Evolutionary conservation across 2,113 vertebrate genomes (phyloP).

Genomic region (Hiodon alosoides): DNA sequence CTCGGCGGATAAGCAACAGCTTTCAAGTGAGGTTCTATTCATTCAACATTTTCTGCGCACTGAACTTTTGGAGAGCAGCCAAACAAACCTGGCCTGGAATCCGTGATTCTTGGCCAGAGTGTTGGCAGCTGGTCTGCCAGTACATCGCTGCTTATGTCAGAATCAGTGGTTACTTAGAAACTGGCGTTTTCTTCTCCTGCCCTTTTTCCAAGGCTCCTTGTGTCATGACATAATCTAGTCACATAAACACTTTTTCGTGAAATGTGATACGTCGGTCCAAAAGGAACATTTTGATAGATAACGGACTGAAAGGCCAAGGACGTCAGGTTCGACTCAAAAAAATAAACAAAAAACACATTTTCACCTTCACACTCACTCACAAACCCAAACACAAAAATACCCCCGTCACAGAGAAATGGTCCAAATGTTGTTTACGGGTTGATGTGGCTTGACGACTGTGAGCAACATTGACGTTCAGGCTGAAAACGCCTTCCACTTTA

Average conservation of each 20-base stretch:
- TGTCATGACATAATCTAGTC: background rate
- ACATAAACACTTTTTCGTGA: background rate
- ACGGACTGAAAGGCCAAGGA: background rate
- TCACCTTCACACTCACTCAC: background rate
- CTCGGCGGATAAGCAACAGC: constrained; percentile 9
- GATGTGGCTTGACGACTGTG: background rate
- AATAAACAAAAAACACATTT: background rate
- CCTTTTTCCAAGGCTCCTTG: background rate
- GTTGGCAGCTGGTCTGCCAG: constrained; percentile 4
- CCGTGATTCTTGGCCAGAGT: background rate
- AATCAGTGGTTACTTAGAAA: background rate
- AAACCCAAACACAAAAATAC: background rate
- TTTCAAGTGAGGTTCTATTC: constrained; percentile 16
- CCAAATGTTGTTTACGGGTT: no score
- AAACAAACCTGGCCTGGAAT: background rate
- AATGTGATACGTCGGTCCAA: background rate
- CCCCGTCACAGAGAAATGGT: no score
- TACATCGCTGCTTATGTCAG: constrained; percentile 18
- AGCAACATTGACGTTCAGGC: background rate
- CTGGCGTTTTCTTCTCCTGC: background rate
- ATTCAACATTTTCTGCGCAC: constrained; percentile 15
- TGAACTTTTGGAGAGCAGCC: background rate
- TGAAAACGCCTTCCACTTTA: background rate
- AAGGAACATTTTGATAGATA: background rate
- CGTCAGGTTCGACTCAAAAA: background rate